A percentile compares a stretch with the other conserved stretches of the same genome.
These are phyloP conservation scores for Cartodere bifasciata DNA, from an alignment of 2,888 invertebrate genomes.

Conservation along the genomic window DNA sequence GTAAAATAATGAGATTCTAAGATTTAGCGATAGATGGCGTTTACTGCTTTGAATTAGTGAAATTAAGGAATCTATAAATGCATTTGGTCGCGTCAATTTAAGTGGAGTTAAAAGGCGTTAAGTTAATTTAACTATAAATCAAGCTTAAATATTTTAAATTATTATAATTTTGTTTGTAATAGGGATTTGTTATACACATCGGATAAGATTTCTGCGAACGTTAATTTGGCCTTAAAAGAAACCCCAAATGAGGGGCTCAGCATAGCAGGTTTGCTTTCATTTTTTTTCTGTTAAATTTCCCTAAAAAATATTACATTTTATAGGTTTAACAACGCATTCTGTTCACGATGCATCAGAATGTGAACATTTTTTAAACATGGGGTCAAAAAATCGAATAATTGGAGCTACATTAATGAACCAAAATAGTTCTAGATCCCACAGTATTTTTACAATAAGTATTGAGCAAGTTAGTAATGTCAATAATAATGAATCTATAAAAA, in stretches of 20 bases:
- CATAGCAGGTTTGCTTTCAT: slow-evolving; percentile 33
- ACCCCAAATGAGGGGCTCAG: slow-evolving; percentile 39
- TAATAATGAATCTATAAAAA: slow-evolving; percentile 31
- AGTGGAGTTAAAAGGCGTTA: no score
- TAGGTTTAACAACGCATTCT: slow-evolving; percentile 57
- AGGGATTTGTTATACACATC: slow-evolving; percentile 30
- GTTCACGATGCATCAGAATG: slow-evolving; percentile 72
- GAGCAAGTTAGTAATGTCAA: slow-evolving; percentile 56
- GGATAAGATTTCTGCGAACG: slow-evolving; percentile 22
- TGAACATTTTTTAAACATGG: slow-evolving; percentile 56
- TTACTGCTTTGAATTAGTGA: no score
- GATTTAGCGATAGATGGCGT: no score
- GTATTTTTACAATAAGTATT: slow-evolving; percentile 73
- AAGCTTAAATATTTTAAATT: no score
- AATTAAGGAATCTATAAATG: no score
- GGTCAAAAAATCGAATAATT: slow-evolving; percentile 67
- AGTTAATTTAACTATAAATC: no score
- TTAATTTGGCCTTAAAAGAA: slow-evolving; percentile 37
- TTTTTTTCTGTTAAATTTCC: not conserved
- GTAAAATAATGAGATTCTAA: no score
- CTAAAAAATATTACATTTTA: slow-evolving; percentile 7
- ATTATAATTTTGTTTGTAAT: slow-evolving; percentile 1
- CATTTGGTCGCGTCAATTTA: no score
- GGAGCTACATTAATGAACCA: slow-evolving; percentile 86
- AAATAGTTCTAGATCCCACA: slow-evolving; percentile 74